These are phyloP conservation scores for Amphilophus citrinellus DNA, from an alignment of 2,113 vertebrate genomes.

Conservation along the genomic window DNA sequence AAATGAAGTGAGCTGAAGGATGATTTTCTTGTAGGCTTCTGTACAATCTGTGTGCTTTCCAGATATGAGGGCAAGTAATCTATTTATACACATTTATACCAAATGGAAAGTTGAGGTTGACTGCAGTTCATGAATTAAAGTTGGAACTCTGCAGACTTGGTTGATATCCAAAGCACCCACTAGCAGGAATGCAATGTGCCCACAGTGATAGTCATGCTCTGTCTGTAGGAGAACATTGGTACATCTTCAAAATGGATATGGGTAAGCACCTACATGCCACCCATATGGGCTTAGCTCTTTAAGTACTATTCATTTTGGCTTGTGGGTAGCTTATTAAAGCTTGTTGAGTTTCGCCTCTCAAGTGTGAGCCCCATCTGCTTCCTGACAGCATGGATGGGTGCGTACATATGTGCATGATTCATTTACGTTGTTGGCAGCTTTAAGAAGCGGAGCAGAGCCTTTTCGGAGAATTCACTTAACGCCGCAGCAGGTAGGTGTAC, in stretches of 20 bases:
- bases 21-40: neutral
- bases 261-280: slow-evolving; percentile 2
- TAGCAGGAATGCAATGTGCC: neutral
- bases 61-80: no score
- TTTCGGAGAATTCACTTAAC: slow-evolving; percentile 26
- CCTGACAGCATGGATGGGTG: slow-evolving; percentile 39
- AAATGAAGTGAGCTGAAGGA: neutral
- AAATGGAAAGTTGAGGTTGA: neutral
- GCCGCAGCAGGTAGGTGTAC: slow-evolving; percentile 31
- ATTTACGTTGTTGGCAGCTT: slow-evolving; percentile 31
- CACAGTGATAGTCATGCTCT: slow-evolving; percentile 23
- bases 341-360: slow-evolving; percentile 41
- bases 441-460: slow-evolving; percentile 6
- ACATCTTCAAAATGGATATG: slow-evolving; percentile 30
- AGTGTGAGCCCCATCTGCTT: slow-evolving; percentile 62
- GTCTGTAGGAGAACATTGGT: slow-evolving; percentile 23
- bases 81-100: neutral
- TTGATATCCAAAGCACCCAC: slow-evolving; percentile 36
- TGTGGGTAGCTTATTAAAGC: slow-evolving; percentile 58
- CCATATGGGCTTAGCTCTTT: slow-evolving; percentile 37
- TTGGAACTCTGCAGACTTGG: slow-evolving; percentile 17
- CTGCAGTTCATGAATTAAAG: slow-evolving; percentile 17
- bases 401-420: slow-evolving; percentile 19
- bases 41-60: neutral
- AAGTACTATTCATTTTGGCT: slow-evolving; percentile 48